Evolutionary conservation across 2,797 vertebrate genomes (phyloP).

Genomic region (Sebastes minor): DNA sequence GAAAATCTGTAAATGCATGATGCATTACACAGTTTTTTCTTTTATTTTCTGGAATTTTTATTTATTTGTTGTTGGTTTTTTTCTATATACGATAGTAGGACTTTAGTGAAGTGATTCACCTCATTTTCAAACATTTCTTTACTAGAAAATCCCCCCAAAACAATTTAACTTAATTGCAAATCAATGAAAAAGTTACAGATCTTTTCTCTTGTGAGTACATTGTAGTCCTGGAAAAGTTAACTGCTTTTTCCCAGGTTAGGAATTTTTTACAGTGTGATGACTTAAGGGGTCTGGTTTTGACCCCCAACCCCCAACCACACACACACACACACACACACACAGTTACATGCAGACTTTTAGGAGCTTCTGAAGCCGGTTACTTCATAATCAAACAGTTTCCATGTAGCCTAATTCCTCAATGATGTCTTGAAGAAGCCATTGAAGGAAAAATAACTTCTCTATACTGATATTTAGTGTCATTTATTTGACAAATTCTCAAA

Average conservation of each 20-base stretch:
- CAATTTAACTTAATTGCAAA: neutral
- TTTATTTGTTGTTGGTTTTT: neutral
- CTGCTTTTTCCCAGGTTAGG: neutral
- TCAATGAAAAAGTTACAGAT: too few species aligned
- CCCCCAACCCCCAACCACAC: conserved; percentile 18
- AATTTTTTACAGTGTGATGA: conserved; percentile 16
- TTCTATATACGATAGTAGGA: neutral
- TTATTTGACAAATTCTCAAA: neutral
- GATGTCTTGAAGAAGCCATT: neutral
- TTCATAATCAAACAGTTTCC: neutral
- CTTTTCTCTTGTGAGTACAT: neutral
- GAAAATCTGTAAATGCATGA: neutral
- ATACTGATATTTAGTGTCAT: neutral
- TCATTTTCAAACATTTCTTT: neutral
- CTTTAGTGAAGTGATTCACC: neutral
- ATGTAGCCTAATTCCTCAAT: neutral
- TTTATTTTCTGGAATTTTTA: neutral
- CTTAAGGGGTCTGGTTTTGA: conserved; percentile 11
- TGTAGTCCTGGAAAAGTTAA: neutral
- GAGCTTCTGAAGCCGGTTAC: neutral
- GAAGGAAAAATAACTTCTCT: neutral
- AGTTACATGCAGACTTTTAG: neutral
- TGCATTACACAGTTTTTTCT: neutral
- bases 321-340: neutral
- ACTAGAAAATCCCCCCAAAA: neutral